These are phyloP conservation scores for Eurosta solidaginis DNA, from an alignment of 1,140 invertebrate genomes.

Conservation along the genomic window DNA sequence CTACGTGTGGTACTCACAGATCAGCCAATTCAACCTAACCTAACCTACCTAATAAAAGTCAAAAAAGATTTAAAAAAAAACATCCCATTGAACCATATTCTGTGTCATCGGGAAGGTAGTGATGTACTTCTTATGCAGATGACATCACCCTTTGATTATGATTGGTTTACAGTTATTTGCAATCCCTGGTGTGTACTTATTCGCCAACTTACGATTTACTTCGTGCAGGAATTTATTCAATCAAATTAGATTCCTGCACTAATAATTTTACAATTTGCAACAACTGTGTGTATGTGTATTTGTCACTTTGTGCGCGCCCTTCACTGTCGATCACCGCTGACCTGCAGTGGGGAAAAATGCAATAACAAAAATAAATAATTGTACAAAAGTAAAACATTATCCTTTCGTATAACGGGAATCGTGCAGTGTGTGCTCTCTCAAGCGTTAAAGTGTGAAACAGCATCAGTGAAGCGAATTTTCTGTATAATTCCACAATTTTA, in stretches of 20 bases:
- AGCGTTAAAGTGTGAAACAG: constrained; percentile 15
- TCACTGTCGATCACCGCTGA: constrained; percentile 10
- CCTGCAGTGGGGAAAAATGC: neutral
- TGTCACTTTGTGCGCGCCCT: neutral
- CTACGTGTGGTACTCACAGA: no score
- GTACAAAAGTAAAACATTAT: neutral
- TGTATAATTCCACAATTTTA: neutral
- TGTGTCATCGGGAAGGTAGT: no score
- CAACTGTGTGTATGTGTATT: neutral
- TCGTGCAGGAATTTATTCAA: constrained; percentile 4
- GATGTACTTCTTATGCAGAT: no score
- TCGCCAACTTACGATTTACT: neutral
- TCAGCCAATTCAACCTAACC: no score
- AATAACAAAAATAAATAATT: neutral
- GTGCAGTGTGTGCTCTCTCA: neutral
- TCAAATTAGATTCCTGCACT: constrained; percentile 13
- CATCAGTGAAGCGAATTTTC: constrained; percentile 8
- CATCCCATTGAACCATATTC: no score
- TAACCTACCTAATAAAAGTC: no score
- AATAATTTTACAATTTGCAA: constrained; percentile 19
- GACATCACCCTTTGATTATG: no score
- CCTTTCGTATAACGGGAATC: neutral
- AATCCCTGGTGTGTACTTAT: no score
- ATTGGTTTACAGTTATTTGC: no score
- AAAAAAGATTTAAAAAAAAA: no score